A percentile compares a stretch with the other conserved stretches of the same genome.
Conservation (phyloP, 37 sponge, comb jelly and placozoan genomes). For the Aphrocallistes beatrix region DNA sequence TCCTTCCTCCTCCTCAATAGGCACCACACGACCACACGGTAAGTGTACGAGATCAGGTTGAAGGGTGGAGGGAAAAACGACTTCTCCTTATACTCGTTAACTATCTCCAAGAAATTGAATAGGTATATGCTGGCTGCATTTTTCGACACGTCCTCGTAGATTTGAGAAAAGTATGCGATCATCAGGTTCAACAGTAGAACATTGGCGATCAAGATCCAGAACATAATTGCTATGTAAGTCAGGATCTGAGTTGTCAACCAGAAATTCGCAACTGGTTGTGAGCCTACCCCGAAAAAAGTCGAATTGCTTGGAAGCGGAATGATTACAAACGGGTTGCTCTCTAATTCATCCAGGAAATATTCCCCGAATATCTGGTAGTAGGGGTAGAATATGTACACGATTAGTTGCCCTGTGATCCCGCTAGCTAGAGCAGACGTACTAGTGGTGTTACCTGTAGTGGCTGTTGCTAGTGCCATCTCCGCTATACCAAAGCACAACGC, state of each 20-base stretch:
- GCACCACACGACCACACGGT: not conserved
- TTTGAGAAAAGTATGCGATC: conserved; percentile 14
- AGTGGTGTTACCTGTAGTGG: too few species aligned
- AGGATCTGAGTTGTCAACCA: not conserved
- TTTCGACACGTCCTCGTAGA: not conserved
- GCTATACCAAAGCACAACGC: not conserved
- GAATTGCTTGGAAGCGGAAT: not conserved
- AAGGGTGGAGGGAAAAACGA: not conserved
- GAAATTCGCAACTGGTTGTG: not conserved
- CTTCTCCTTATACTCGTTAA: not conserved
- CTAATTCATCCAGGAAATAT: not conserved
- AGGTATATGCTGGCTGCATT: not conserved
- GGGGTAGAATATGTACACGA: not conserved
- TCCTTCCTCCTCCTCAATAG: not conserved
- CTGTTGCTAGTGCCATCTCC: not conserved
- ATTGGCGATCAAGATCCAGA: not conserved
- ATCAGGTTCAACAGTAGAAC: not conserved
- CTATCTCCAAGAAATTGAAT: not conserved
- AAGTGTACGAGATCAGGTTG: not conserved
- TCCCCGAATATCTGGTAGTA: not conserved
- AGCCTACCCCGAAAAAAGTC: not conserved
- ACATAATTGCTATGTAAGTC: not conserved
- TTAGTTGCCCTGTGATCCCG: not conserved
- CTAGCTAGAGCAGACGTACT: not conserved
- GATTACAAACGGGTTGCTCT: not conserved